A percentile compares a stretch with the other conserved stretches of the same genome.
Evolutionary conservation across 2,888 invertebrate species (phyloP).

Genomic region (Gnatocerus cornutus): DNA sequence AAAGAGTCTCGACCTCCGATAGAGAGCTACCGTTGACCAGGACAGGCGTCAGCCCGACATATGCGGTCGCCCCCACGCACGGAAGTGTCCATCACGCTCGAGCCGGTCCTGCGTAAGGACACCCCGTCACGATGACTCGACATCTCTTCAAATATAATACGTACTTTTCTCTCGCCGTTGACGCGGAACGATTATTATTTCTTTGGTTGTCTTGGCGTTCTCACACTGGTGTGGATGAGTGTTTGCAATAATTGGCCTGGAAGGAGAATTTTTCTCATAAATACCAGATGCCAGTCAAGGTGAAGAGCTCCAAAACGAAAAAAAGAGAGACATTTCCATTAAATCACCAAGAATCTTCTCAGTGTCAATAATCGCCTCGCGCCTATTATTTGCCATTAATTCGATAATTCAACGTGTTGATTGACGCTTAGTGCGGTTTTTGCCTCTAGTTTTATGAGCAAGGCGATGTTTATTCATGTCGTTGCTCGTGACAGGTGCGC

Average conservation of each 20-base stretch:
- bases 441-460: slow-evolving; percentile 10
- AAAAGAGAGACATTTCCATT: not conserved
- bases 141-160: slow-evolving; percentile 43
- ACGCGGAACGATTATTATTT: slow-evolving; percentile 48
- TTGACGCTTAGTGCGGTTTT: not conserved
- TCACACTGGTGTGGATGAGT: slow-evolving; percentile 41
- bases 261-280: slow-evolving; percentile 31
- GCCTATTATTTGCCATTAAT: not conserved
- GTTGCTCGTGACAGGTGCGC: slow-evolving; percentile 19
- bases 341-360: too few species aligned
- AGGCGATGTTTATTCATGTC: slow-evolving; percentile 17
- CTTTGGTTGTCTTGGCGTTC: slow-evolving; percentile 45
- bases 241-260: slow-evolving; percentile 48
- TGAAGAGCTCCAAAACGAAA: slow-evolving; percentile 1
- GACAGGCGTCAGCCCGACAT: slow-evolving; percentile 18
- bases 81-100: not conserved
- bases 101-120: slow-evolving; percentile 33
- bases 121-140: slow-evolving; percentile 46
- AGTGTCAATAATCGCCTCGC: too few species aligned
- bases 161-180: slow-evolving; percentile 48
- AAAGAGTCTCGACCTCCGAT: slow-evolving; percentile 43
- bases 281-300: slow-evolving; percentile 22
- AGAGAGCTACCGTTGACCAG: slow-evolving; percentile 45
- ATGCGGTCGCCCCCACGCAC: not conserved
- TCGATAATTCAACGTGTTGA: not conserved